Base-by-base conservation (phyloP, 2,888 invertebrate species). In the Leptopterna dolabrata region DNA sequence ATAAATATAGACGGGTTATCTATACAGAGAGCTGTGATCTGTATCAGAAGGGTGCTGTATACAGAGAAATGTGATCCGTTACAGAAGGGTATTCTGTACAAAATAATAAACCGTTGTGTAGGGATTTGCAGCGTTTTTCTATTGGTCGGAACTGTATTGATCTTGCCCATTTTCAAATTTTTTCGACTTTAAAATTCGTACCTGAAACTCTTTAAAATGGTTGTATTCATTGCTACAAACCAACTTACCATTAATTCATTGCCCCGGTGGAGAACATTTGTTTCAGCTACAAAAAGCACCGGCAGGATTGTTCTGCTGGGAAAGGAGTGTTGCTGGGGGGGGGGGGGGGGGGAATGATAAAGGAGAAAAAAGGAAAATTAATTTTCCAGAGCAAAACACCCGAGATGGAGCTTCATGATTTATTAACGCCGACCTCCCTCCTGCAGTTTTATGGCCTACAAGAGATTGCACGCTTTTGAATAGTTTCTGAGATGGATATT, bases 331-430 rank as follows among this genome's bases (percentile, higher is more conserved):
- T 11, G 16, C 16, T 41, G 14, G 76, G 41, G 3, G n/a, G n/a
- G n/a, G n/a, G n/a, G n/a, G n/a, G 36, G 76, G n/a, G 19, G 76
- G 55, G 29, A 29, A 47, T 30, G 55, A 29, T 19, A 27, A 47
- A 45, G 27, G 51, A 16, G 36, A 29, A 51, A 27, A 51, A 51
- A 51, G 36, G 81, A 51, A 81, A 81, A 81, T 78, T 81, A 81
- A 81, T 81, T 81, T 81, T 81, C 81, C 81, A 81, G 30, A 30
- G 81, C 47, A 51, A 81, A 81, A 81, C 81, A 51, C 81, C 51
- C 81, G 81, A 81, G 81, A 81, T 81, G 81, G 81, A 81, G 81
- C 47, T 81, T 81, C 51, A 51, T 81, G 51, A 81, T 81, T 81
- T 81, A 81, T 81, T 81, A 81, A 81, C 27, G 81, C 81, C 81